A percentile compares a stretch with the other conserved stretches of the same genome.
phyloP scores from a whole-genome alignment of 2,113 vertebrate genomes.

The Mesoclemmys tuberculata region DNA sequence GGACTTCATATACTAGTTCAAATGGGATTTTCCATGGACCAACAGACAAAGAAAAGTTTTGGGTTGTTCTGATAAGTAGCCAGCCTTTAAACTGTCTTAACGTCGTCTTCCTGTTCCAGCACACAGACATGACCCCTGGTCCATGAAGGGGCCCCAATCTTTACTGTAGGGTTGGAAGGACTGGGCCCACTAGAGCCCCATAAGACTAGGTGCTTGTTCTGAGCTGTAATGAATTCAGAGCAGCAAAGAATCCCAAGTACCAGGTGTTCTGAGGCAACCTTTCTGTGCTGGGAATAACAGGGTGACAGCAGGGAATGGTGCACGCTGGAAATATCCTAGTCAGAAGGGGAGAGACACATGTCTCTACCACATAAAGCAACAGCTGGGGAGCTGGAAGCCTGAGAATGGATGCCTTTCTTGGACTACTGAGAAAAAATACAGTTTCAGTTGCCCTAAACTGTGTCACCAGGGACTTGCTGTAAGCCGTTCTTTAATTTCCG shows the following conservation, averaged over 20 bases:
- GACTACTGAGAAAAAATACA: background rate
- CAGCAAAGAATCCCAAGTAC: background rate
- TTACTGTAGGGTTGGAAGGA: background rate
- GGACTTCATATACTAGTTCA: background rate
- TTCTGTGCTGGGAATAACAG: background rate
- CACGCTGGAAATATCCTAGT: background rate
- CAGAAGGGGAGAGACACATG: background rate
- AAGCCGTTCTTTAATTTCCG: background rate
- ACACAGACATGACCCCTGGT: background rate
- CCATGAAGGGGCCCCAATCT: background rate
- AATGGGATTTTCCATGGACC: background rate
- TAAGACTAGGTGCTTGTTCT: background rate
- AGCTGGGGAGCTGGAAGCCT: background rate
- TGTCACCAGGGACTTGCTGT: background rate
- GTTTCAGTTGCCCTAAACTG: background rate
- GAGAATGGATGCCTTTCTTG: background rate
- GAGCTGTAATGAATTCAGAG: background rate
- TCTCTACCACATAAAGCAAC: background rate
- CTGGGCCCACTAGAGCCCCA: background rate
- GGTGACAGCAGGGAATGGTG: background rate
- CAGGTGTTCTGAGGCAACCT: background rate
- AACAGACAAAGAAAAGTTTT: background rate
- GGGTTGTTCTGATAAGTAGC: background rate
- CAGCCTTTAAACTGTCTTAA: background rate
- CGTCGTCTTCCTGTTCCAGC: background rate